A percentile compares a stretch with the other conserved stretches of the same genome.
Evolutionary conservation across 2,797 vertebrate species (phyloP).

Genomic region (Ctenopoma kingsleyae): DNA sequence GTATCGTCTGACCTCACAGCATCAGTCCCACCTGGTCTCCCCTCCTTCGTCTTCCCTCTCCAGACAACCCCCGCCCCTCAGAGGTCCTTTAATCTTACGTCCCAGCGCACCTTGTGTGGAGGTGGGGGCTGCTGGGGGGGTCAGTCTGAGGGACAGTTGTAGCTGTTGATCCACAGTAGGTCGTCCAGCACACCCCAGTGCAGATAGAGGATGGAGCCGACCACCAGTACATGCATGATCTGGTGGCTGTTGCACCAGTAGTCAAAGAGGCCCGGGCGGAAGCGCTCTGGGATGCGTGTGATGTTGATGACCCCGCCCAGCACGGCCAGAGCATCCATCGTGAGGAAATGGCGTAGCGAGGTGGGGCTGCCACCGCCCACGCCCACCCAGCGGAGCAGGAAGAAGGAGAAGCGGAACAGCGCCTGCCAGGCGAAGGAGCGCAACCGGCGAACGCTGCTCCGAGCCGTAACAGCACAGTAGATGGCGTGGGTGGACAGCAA

Average conservation of each 20-base stretch:
- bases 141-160: conserved; percentile 90
- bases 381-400: conserved; percentile 89
- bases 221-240: conserved; percentile 95
- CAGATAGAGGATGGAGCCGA: conserved; percentile 92
- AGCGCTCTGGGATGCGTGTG: conserved; percentile 91
- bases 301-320: conserved; percentile 94
- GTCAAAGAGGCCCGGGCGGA: conserved; percentile 93
- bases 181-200: conserved; percentile 94
- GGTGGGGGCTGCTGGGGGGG: conserved; percentile 20
- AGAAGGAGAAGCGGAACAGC: conserved; percentile 91
- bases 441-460: conserved; percentile 84
- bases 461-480: conserved; percentile 91
- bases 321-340: conserved; percentile 92
- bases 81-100: conserved; percentile 30
- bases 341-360: conserved; percentile 91
- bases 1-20: conserved; percentile 41
- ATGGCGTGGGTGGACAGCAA: conserved; percentile 90
- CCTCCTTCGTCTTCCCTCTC: not conserved
- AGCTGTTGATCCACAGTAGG: conserved; percentile 90
- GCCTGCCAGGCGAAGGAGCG: conserved; percentile 93
- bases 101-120: conserved; percentile 1
- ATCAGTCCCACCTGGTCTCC: conserved; percentile 6
- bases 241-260: conserved; percentile 98
- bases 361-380: conserved; percentile 91
- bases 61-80: conserved; percentile 29